Conservation (phyloP, 2,888 invertebrate genomes). For the Chymomyza procnemis region DNA sequence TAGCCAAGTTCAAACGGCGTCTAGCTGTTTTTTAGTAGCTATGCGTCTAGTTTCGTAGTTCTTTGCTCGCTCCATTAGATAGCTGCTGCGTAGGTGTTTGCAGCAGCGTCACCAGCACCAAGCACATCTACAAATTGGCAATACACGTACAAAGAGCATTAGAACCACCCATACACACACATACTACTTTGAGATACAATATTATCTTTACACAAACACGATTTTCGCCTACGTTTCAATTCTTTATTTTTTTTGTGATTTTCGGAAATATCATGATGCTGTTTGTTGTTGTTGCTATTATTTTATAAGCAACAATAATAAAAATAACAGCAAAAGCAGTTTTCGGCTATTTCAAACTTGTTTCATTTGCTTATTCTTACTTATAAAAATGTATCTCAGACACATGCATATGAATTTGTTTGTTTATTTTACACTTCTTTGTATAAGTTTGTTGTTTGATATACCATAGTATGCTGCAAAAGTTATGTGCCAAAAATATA, state of each 20-base stretch:
- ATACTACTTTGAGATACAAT: slow-evolving; percentile 4
- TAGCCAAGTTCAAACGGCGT: slow-evolving; percentile 63
- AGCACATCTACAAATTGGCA: slow-evolving; percentile 52
- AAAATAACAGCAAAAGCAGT: slow-evolving; percentile 16
- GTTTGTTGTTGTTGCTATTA: not conserved
- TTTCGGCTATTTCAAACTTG: slow-evolving; percentile 60
- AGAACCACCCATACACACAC: slow-evolving; percentile 4
- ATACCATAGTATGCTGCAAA: not conserved
- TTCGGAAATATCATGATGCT: slow-evolving; percentile 46
- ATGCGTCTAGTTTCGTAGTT: slow-evolving; percentile 16
- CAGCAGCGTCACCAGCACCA: slow-evolving; percentile 29
- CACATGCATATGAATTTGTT: slow-evolving; percentile 31
- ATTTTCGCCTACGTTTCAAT: slow-evolving; percentile 68
- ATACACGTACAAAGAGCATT: slow-evolving; percentile 21
- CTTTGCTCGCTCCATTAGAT: slow-evolving; percentile 6
- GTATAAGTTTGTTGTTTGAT: not conserved
- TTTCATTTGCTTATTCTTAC: slow-evolving; percentile 34
- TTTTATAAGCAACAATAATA: slow-evolving; percentile 39
- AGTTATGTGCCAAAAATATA: not conserved
- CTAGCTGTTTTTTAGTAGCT: slow-evolving; percentile 34
- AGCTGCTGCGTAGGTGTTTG: slow-evolving; percentile 40
- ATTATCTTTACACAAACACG: slow-evolving; percentile 14
- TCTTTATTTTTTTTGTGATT: too few relatives aligned
- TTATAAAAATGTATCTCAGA: not conserved
- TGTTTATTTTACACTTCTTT: slow-evolving; percentile 66